Conservation (phyloP, 2,888 invertebrate species). For the Chrysolina haemoptera region DNA sequence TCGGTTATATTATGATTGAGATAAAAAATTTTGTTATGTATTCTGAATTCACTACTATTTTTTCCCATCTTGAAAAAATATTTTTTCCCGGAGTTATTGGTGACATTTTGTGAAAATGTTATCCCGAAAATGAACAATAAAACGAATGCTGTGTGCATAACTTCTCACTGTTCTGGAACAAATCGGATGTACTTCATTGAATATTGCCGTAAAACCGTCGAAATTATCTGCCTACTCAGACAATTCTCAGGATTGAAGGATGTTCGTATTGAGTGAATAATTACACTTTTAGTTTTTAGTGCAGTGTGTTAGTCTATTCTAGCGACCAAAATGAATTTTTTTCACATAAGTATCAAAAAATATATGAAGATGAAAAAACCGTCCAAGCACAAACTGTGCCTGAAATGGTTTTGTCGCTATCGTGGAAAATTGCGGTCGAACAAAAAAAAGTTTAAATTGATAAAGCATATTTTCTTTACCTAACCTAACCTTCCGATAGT, state of each 20-base stretch:
- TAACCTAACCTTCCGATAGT: no score
- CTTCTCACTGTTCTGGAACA: background rate
- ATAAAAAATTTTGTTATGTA: constrained; percentile 57
- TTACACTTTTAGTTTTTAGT: background rate
- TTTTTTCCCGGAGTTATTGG: constrained; percentile 44
- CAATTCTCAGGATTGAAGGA: background rate
- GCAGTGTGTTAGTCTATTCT: no score
- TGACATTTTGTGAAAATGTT: constrained; percentile 19
- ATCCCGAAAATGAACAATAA: constrained; percentile 22
- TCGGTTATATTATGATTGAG: constrained; percentile 56
- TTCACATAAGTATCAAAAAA: no score
- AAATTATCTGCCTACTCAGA: background rate
- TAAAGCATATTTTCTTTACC: no score
- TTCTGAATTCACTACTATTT: constrained; percentile 57
- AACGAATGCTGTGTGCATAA: constrained; percentile 19
- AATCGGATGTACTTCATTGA: background rate
- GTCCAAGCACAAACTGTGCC: no score
- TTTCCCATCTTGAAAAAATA: constrained; percentile 61
- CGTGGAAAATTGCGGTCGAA: no score
- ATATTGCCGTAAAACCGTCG: background rate
- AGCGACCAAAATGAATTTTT: no score
- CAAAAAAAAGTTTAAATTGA: no score
- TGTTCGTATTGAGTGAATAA: background rate
- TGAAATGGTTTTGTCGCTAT: no score
- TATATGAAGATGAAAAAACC: no score